Evolutionary conservation across 2,888 invertebrate species (phyloP), one percentile per base, ranked within the genome.

Genomic region (Mesoligia furuncula): DNA sequence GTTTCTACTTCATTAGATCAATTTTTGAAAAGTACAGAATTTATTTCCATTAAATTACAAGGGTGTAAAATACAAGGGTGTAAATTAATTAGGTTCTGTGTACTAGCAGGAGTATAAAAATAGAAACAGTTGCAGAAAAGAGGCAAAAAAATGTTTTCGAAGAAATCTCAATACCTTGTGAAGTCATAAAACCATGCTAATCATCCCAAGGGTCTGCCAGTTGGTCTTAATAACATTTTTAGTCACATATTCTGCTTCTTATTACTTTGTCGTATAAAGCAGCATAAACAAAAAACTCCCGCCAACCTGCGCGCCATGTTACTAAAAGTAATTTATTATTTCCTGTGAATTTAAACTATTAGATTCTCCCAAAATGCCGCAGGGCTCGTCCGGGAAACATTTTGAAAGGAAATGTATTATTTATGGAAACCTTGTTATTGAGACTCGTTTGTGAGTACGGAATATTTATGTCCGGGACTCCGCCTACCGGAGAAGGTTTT

Each of bases 321-420:
- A 42, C 72, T 36, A 24, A 45, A 5, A 51, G 36, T 66, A 51
- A 75, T 85, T 48, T 76, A 80, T 84, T 73, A 80, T 85, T 80
- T 70, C 70, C 64, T 80, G 70, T 39, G 73, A 76, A n/a, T n/a
- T n/a, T n/a, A n/a, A 71, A 81, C 77, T 73, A 64, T 75, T 17
- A 67, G 31, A 36, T 17, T 59, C 7, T 39, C 17, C 24, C 48
- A 6, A 75, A 66, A 57, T 51, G 31, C 72, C 71, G 57, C 66
- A 11, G 67, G 48, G 15, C n/a, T 13, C 71, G 45, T 9, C 27
- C 27, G 42, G n/a, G 8, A 57, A 24, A 36, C n/a, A 57, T 74
- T 64, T 24, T 72, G 24, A 31, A 61, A 62, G 45, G n/a, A 45
- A 73, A 65, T 76, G 51, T 70, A 15, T 57, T 65, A 39, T 45